Base-by-base conservation (phyloP, 2,113 vertebrate species). In the Nothobranchius kuhntae region DNA sequence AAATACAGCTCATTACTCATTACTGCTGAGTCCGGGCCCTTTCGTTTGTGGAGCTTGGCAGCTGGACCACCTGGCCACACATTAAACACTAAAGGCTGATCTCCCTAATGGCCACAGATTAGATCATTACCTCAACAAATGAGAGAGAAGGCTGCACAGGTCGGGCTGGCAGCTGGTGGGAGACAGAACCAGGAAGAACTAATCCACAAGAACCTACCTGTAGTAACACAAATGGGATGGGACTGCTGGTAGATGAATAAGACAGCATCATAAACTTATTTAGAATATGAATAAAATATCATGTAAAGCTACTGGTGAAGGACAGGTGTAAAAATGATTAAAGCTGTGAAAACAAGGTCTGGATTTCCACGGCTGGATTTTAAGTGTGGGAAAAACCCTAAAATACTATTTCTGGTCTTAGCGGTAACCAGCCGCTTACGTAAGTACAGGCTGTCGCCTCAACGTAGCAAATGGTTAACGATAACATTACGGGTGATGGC, bases 51-150 rank as follows among this genome's bases (percentile, higher is more conserved):
- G 64, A 76, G 81, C 80, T 77, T 84, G 75, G 86, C 86, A 91
- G 86, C 83, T 84, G 76, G 78, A 87, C 88, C 92, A 92, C 87
- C 91, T 93, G 91, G 89, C 83, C 90, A 79, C 84, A 75, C 84
- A 87, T 89, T 88, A 91, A 92, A 88, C 82, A 83, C 85, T 86
- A 81, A 86, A 87, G 79, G 82, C 90, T 89, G 86, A 79, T 86
- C 73, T 93, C 82, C 71, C 81, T 84, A 80, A 81, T 91, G 65
- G 85, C 69, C 65, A 62, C 69, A 86, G 88, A 92, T 91, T 81
- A 90, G 89, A 91, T 87, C 85, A 87, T 80, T 88, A 93, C 86
- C 73, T 80, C 89, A 91, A 85, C 90, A 89, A 92, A 89, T 53
- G 47, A 86, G 74, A 69, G 71, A 64, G 65, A 66, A 86, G 65